A percentile compares a stretch with the other conserved stretches of the same genome.
Conservation (phyloP, 1,140 invertebrate species). For the Hypsibius dujardini region DNA sequence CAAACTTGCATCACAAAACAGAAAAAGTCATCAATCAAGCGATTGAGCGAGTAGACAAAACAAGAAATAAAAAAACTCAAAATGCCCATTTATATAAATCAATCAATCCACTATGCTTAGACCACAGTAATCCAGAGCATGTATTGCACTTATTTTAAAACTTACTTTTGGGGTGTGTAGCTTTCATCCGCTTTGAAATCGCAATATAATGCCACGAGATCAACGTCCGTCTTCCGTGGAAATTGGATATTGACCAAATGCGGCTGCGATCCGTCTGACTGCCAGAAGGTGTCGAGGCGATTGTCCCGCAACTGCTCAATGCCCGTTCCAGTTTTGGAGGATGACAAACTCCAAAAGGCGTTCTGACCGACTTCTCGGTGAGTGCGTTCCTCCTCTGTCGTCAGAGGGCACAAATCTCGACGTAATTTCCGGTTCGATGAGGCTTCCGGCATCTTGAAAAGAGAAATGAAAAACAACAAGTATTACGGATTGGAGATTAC, state of each 20-base stretch:
- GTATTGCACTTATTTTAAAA: constrained; percentile 2
- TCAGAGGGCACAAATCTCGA: constrained; percentile 10
- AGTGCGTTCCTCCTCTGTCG: neutral
- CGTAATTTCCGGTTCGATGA: neutral
- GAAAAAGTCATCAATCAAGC: no score
- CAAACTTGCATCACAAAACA: no score
- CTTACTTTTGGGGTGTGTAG: constrained; percentile 76
- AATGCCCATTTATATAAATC: no score
- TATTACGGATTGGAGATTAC: no score
- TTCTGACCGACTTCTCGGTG: constrained; percentile 73
- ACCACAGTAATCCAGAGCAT: no score
- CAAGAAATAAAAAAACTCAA: no score
- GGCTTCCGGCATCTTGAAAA: neutral
- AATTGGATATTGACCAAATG: constrained; percentile 97
- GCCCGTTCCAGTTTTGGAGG: constrained; percentile 84
- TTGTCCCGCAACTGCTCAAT: constrained; percentile 89
- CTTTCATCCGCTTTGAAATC: constrained; percentile 97
- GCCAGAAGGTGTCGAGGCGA: constrained; percentile 93
- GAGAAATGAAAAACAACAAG: no score
- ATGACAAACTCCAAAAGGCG: constrained; percentile 92
- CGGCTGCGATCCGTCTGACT: constrained; percentile 92
- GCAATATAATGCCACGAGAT: constrained; percentile 86
- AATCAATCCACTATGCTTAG: no score
- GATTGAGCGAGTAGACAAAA: no score
- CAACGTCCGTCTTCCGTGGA: constrained; percentile 77